A percentile compares a stretch with the other conserved stretches of the same genome.
phyloP scores from a whole-genome alignment of 2,888 invertebrate genomes.

The Drosophila eohydei region DNA sequence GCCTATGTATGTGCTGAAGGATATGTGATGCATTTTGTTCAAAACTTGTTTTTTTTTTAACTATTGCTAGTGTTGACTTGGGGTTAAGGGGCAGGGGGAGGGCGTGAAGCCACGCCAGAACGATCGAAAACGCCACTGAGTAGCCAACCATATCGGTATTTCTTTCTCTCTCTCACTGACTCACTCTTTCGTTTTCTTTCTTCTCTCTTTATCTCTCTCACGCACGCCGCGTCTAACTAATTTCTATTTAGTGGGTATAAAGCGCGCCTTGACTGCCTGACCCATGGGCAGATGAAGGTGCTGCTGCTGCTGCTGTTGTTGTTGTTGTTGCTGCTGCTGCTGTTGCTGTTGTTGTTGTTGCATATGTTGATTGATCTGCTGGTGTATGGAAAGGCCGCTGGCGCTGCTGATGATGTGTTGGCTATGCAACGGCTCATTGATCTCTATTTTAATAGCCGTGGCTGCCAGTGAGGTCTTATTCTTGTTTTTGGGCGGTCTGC shows the following conservation, averaged over 20 bases:
- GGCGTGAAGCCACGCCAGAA: slow-evolving; percentile 26
- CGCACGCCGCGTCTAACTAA: slow-evolving; percentile 22
- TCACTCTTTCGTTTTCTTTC: slow-evolving; percentile 5
- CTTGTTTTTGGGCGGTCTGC: slow-evolving; percentile 84
- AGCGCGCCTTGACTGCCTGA: slow-evolving; percentile 83
- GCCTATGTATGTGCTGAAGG: slow-evolving; percentile 51
- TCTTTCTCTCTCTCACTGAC: slow-evolving; percentile 1
- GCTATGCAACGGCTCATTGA: slow-evolving; percentile 82
- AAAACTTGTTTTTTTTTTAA: slow-evolving; percentile 30
- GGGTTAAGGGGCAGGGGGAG: background rate
- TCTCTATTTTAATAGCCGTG: slow-evolving; percentile 83
- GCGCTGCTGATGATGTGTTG: slow-evolving; percentile 83
- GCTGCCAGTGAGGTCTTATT: slow-evolving; percentile 77
- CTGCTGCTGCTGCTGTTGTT: slow-evolving; percentile 73
- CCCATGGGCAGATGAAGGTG: slow-evolving; percentile 76
- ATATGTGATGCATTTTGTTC: slow-evolving; percentile 56
- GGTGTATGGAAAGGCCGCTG: slow-evolving; percentile 82
- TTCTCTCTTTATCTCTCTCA: slow-evolving; percentile 3
- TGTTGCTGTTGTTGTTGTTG: slow-evolving; percentile 75
- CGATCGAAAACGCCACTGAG: slow-evolving; percentile 39
- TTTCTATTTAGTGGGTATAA: slow-evolving; percentile 82
- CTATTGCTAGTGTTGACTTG: slow-evolving; percentile 37
- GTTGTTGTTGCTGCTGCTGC: slow-evolving; percentile 75
- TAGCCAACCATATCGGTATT: background rate
- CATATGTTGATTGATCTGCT: slow-evolving; percentile 83